Base-by-base conservation (phyloP, 2,797 vertebrate genomes). In the Halcyon smyrnensis region DNA sequence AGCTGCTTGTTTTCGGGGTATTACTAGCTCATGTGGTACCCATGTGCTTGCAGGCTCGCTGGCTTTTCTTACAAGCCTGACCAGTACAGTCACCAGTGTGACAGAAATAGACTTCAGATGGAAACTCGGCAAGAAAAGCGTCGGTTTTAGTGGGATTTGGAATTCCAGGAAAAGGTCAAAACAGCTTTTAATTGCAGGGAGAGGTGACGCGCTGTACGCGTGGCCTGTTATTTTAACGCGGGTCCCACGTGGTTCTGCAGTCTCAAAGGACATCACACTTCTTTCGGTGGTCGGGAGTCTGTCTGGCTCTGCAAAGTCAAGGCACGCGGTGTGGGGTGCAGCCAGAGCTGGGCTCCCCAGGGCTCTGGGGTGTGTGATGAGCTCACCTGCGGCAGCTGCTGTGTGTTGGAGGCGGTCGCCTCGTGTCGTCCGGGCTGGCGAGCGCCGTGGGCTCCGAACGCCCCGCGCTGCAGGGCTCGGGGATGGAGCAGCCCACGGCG, bases 371-470 rank as follows among this genome's bases (percentile, higher is more conserved):
- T 12, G 2, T 21, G 37, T 24, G n/a, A 23, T 6, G n/a, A 36
- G 56, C 32, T 32, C 8, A 17, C 4, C 21, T 17, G 4, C 56
- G 28, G 0, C 67, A 28, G 68, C 43, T 34, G 9, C 12, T 11
- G 32, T 8, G 64, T 5, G 2, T 11, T 24, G 18, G 59, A 11
- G 39, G 56, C 11, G 28, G 7, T 6, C 7, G 39, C 20, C 59
- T 18, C 51, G 0, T 14, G 1, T 25, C 45, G 14, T 19, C 68
- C 8, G 9, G 9, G 28, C 74, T 28, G 2, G 0, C 1, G 25
- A 24, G 3, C 25, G 1, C 3, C 0, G 0, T 0, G n/a, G 5
- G 2, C 18, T 5, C 4, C 7, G 2, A 7, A 4, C 0, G 15
- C 12, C 17, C 57, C 0, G 2, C 1, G 6, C 12, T 2, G 43